Evolutionary conservation across 1,140 invertebrate genomes (phyloP).

Genomic region (Aphelinus atriplicis): DNA sequence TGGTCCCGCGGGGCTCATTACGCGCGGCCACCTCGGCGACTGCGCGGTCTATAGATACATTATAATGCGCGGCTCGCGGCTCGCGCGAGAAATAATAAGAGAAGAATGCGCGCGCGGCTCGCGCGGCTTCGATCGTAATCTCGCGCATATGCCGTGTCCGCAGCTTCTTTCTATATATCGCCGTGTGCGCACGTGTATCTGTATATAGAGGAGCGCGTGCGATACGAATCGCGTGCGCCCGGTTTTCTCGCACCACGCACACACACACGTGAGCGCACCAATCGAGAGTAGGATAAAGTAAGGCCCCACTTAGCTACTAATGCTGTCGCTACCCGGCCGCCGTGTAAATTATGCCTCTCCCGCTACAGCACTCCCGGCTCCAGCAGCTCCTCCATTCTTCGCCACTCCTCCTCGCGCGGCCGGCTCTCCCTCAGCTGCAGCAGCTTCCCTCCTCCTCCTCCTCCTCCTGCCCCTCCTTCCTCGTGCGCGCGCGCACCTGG

Average conservation of each 20-base stretch:
- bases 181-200: too few relatives aligned
- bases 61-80: too few relatives aligned
- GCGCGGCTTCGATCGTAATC: constrained; percentile 47
- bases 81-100: constrained; percentile 37
- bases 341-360: constrained; percentile 57
- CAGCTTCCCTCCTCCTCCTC: too few relatives aligned
- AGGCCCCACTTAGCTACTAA: constrained; percentile 62
- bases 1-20: too few relatives aligned
- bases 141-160: constrained; percentile 39
- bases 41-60: too few relatives aligned
- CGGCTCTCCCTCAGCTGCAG: not conserved
- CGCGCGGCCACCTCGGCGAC: too few relatives aligned
- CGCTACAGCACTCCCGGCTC: too few relatives aligned
- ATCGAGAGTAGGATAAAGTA: constrained; percentile 55
- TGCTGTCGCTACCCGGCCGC: constrained; percentile 58
- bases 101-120: not conserved
- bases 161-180: constrained; percentile 2
- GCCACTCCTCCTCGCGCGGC: not conserved
- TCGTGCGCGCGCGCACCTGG: too few relatives aligned
- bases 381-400: constrained; percentile 39
- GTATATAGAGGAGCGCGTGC: too few relatives aligned
- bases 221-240: constrained; percentile 27
- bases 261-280: not conserved
- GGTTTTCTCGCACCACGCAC: constrained; percentile 39
- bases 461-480: too few relatives aligned